A percentile compares a stretch with the other conserved stretches of the same genome.
These are phyloP conservation scores for Zaprionus gabonicus DNA, from an alignment of 1,140 invertebrate genomes.

Conservation along the genomic window DNA sequence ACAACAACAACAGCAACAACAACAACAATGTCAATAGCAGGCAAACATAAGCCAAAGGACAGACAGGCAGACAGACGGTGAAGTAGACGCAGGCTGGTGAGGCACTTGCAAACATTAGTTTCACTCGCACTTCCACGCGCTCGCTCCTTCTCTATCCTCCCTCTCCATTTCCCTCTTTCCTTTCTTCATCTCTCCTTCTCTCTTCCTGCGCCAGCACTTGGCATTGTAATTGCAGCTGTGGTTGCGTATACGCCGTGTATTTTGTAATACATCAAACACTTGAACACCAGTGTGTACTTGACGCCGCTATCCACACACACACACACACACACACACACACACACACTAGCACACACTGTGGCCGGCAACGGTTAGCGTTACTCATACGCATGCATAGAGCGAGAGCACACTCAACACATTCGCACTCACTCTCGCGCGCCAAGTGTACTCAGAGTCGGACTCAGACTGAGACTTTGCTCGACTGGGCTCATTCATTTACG, in stretches of 20 bases:
- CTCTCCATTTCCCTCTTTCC: not conserved
- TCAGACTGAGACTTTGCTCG: slow-evolving; percentile 38
- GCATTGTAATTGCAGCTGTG: slow-evolving; percentile 75
- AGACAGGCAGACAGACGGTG: not conserved
- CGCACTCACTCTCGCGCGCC: slow-evolving; percentile 35
- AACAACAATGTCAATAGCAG: not conserved
- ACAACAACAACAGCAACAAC: slow-evolving; percentile 2
- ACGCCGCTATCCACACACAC: slow-evolving; percentile 31
- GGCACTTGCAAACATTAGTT: slow-evolving; percentile 29
- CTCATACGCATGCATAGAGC: slow-evolving; percentile 73
- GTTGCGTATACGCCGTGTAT: slow-evolving; percentile 60
- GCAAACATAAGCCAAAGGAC: slow-evolving; percentile 9
- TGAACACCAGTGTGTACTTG: slow-evolving; percentile 63
- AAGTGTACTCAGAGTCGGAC: slow-evolving; percentile 61
- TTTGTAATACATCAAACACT: slow-evolving; percentile 79
- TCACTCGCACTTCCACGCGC: slow-evolving; percentile 13
- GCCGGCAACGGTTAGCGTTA: slow-evolving; percentile 53
- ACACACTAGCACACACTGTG: not conserved
- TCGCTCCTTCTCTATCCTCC: not conserved
- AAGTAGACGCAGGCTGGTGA: not conserved
- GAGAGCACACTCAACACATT: slow-evolving; percentile 68
- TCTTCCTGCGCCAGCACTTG: slow-evolving; percentile 45
- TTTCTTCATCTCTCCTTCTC: not conserved
- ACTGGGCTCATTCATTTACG: slow-evolving; percentile 78
- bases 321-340: slow-evolving; percentile 1